Evolutionary conservation across 92 coral and sea anemone genomes (phyloP), one percentile per base, ranked within the genome.

Genomic region (Phenganax subtilis): DNA sequence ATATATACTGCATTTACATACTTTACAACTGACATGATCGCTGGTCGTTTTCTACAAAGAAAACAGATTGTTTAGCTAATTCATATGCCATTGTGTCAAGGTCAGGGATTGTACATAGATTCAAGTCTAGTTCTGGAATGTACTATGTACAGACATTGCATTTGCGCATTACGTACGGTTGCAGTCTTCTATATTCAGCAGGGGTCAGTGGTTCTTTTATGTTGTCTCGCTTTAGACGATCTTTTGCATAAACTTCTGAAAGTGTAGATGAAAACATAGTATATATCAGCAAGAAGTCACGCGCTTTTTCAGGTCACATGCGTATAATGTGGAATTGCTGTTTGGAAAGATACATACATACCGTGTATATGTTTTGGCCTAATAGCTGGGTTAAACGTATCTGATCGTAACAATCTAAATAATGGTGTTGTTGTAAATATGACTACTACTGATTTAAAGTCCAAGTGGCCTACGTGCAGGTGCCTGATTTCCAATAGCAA

Each of bases 351-450:
- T 72, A 10, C 0, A 47, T 9, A 17, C 9, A 73, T 84, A 94
- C 98, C 98, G 92, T 90, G 82, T 10, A 92, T 68, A 61, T 90
- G 92, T 65, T 90, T 86, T 4, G 98, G 98, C 71, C 98, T 82
- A 12, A 94, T 90, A 28, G 98, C 98, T 9, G 98, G 98, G 79
- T 94, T 94, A 55, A 94, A 94, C 3, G 98, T 94, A 37, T 94
- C 98, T 10, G 98, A 94, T n/a, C 98, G 90, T 65, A 94, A 90
- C 90, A 94, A 88, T 78, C 98, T 94, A 10, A 58, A 61, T 20
- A 81, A 54, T 83, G 44, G 7, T 17, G 10, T 62, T 44, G 16
- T 44, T 57, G 68, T 6, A 37, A 37, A 5, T 1, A 37, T 37
- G 47, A 37, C 47, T 37, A 37, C 47, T 37, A 5, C 3, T 37